These are phyloP conservation scores for Camelus bactrianus DNA, from an alignment of 2,113 vertebrate species.

Conservation along the genomic window DNA sequence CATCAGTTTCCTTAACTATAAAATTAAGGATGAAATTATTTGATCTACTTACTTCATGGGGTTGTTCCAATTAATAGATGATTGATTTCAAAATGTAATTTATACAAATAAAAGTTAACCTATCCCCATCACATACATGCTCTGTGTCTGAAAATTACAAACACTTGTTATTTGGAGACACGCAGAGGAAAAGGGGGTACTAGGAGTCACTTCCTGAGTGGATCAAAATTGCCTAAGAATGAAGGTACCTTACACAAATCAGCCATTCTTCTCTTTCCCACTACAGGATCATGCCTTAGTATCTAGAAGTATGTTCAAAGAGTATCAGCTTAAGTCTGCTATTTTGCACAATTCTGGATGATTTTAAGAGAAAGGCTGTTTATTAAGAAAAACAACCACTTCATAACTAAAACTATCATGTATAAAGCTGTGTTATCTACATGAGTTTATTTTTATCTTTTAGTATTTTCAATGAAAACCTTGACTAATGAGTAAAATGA, in stretches of 20 bases:
- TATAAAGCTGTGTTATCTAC: not conserved
- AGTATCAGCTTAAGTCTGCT: not conserved
- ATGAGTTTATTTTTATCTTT: not conserved
- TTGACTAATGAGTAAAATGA: not conserved
- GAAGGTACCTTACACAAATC: not conserved
- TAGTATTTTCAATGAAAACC: not conserved
- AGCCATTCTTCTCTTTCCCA: not conserved
- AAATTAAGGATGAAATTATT: slow-evolving; percentile 33
- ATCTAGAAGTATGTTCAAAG: slow-evolving; percentile 9
- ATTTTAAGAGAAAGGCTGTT: slow-evolving; percentile 36
- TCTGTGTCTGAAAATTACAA: slow-evolving; percentile 16
- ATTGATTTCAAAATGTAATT: slow-evolving; percentile 51
- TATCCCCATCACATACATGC: not conserved
- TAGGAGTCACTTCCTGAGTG: not conserved
- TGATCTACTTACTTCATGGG: not conserved
- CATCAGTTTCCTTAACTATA: not conserved
- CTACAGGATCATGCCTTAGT: not conserved
- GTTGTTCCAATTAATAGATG: not conserved
- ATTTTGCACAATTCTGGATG: not conserved
- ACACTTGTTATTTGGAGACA: not conserved
- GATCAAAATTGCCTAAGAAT: slow-evolving; percentile 5
- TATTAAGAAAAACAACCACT: slow-evolving; percentile 44
- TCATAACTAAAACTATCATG: not conserved
- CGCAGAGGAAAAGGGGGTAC: not conserved
- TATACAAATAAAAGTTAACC: slow-evolving; percentile 28